Evolutionary conservation across 2,888 invertebrate genomes (phyloP), one percentile per base, ranked within the genome.

Genomic region (Diarsia mendica): DNA sequence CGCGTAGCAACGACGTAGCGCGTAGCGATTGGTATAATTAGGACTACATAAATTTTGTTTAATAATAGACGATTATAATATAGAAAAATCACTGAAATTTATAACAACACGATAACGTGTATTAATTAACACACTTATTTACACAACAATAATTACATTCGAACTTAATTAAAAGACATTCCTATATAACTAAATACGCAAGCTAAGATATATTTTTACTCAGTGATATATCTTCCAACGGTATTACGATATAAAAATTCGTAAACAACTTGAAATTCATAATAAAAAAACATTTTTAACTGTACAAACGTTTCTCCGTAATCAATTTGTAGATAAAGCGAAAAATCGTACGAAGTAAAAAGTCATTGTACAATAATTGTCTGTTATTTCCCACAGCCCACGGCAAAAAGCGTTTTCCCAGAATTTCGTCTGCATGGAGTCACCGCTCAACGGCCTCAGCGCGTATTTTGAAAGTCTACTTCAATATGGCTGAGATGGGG

Each of bases 401-500:
- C 88, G 90, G 88, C 86, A 86, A 87, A 89, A 90, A 89, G 88
- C 86, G 83, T 79, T 90, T 95, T 95, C 95, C 91, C 88, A 90
- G 95, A 95, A 95, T 90, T 89, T 87, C 81, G 94, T 94, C 93
- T 93, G 88, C 85, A 85, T 80, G 75, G 79, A 87, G 86, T 78
- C 84, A 81, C 79, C 75, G 87, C 80, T 87, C 70, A 82, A 77
- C 64, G 65, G 78, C 65, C 77, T 65, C 82, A 70, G 13, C 60
- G 82, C 82, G 79, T 82, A 85, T 65, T 51, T 70, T 51, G 11
- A 55, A 65, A 77, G 9, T 3, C 28, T 58, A 65, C 44, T 68
- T 44, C 0, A 18, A 15, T 23, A 55, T 49, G 28, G 6, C 23
- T 39, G 49, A 67, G 20, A 3, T 51, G 15, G n/a, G 8, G 2